Base-by-base conservation (phyloP, 2,888 invertebrate genomes). In the Eupithecia dodoneata region DNA sequence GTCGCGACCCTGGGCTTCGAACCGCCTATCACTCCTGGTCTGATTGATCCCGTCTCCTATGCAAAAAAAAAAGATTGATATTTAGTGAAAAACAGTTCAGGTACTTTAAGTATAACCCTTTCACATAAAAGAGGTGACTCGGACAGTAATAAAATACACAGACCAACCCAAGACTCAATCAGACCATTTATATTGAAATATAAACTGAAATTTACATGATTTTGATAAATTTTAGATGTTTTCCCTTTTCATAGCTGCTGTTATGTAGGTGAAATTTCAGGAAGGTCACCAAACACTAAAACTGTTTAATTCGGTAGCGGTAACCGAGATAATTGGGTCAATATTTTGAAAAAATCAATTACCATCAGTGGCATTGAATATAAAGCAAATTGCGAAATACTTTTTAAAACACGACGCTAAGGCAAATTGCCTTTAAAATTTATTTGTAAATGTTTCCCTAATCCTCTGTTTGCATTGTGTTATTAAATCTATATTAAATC, bases 1-100 rank as follows among this genome's bases (percentile, higher is more conserved):
- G 99, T 99, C 44, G 99, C 98, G 10, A 99, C 98, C 79, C 99
- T 96, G 5, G 99, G 99, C 90, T 99, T 99, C 74, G 98, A 98
- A 15, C 99, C 99, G 3, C 99, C 98, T 91, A 98, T 98, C 73
- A 98, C 98, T 49, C 99, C 99, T 3, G 99, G 99, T 78, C 98
- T 96, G 85, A 99, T 99, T 86, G 98, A 98, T 79, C 99, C 99
- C 66, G 99, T 99, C 94, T 99, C 99, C 95, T 98, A 97, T 85
- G 85, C 85, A 85, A 85, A 83, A 85, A 80, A 81, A 76, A 80
- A 81, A 79, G 78, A 76, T n/a, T 72, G 30, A 74, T 45, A 70
- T 65, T 73, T 70, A 78, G n/a, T 44, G 49, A 69, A 71, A 63
- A 30, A 59, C 55, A 59, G 9, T 18, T 55, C 55, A 55, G n/a